These are phyloP conservation scores for Epinephelus coioides DNA, from an alignment of 2,797 vertebrate species.

Conservation along the genomic window DNA sequence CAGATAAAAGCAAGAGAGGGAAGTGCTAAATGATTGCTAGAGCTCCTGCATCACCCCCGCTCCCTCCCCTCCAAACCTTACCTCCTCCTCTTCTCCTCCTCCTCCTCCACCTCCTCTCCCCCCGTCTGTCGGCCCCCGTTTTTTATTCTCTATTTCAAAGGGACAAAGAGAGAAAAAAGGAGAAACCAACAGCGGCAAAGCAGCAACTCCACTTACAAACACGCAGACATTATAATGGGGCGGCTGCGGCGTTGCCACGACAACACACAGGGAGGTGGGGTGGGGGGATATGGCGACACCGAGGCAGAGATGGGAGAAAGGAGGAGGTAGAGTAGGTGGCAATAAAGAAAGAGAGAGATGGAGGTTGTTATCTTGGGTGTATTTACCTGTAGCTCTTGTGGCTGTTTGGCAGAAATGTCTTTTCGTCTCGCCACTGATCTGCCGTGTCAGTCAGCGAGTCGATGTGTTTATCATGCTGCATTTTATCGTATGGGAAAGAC, in stretches of 20 bases:
- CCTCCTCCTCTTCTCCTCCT: conserved; percentile 32
- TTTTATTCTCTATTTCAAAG: conserved; percentile 78
- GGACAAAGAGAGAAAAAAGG: conserved; percentile 68
- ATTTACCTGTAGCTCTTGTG: conserved; percentile 72
- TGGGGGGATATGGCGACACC: conserved; percentile 48
- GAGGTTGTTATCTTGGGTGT: conserved; percentile 66
- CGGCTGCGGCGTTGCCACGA: conserved; percentile 84
- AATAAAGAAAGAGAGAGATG: conserved; percentile 47
- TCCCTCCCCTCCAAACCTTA: conserved; percentile 12
- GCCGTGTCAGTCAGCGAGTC: conserved; percentile 52
- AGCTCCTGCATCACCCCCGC: conserved; percentile 43
- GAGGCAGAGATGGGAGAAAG: conserved; percentile 52
- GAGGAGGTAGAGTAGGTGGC: conserved; percentile 70
- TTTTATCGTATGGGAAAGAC: conserved; percentile 36
- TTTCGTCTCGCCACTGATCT: conserved; percentile 57
- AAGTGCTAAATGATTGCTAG: conserved; percentile 80
- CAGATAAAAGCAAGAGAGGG: conserved; percentile 74
- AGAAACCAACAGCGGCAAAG: conserved; percentile 74
- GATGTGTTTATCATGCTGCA: conserved; percentile 46
- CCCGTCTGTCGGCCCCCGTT: conserved; percentile 44
- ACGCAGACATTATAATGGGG: conserved; percentile 82
- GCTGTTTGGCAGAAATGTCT: conserved; percentile 58
- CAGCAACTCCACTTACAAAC: conserved; percentile 81
- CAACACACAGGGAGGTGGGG: conserved; percentile 80
- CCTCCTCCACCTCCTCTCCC: conserved; percentile 25